Evolutionary conservation across 2,113 vertebrate genomes (phyloP).

Genomic region (Cebus imitator): DNA sequence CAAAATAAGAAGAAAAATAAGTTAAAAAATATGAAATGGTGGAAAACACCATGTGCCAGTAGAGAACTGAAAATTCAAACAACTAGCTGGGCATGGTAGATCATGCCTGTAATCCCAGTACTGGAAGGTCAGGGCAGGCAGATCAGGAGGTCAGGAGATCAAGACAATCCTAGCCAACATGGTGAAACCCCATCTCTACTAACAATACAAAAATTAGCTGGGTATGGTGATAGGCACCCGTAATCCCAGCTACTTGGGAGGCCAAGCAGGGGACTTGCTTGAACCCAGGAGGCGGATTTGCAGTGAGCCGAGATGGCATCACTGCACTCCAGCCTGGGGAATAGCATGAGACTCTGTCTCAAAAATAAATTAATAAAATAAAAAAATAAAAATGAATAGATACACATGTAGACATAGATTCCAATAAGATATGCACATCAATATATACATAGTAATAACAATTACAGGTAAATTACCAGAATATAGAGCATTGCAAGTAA

Average conservation of each 20-base stretch:
- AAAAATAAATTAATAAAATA: too few species aligned
- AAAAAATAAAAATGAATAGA: not conserved
- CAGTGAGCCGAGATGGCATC: too few species aligned
- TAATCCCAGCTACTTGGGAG: too few species aligned
- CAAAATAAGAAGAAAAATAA: not conserved
- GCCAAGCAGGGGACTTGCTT: too few species aligned
- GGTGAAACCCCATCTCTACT: too few species aligned
- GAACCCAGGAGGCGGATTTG: too few species aligned
- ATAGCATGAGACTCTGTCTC: too few species aligned
- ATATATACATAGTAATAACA: not conserved
- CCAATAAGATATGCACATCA: not conserved
- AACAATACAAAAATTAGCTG: too few species aligned
- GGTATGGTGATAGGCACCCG: fast-evolving
- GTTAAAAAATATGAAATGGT: not conserved
- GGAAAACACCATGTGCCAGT: not conserved
- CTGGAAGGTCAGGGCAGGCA: not conserved
- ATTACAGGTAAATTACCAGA: not conserved
- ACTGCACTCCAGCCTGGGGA: too few species aligned
- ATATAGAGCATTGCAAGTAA: not conserved
- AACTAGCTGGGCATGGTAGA: not conserved
- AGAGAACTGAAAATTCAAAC: not conserved
- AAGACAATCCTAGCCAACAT: too few species aligned
- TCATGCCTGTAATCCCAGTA: too few species aligned
- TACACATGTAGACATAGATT: not conserved
- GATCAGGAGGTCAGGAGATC: too few species aligned